Evolutionary conservation across 1,140 invertebrate genomes (phyloP).

Genomic region (Bombus superbus): DNA sequence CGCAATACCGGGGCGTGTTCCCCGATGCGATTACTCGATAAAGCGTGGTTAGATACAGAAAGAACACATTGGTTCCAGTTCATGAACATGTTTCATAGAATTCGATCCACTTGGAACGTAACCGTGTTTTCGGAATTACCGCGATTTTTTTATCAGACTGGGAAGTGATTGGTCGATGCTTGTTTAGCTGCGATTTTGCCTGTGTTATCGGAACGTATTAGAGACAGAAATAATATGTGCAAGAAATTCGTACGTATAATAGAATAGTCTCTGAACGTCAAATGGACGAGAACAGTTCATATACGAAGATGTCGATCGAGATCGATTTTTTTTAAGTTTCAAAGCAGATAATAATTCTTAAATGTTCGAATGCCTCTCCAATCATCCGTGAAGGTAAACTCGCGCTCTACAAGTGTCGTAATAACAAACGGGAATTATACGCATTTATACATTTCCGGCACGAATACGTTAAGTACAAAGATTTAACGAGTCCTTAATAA

Average conservation of each 20-base stretch:
- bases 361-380: too few species aligned
- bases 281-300: too few species aligned
- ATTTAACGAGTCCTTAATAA: not conserved
- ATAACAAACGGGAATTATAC: not conserved
- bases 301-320: too few species aligned
- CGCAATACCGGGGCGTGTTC: not conserved
- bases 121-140: not conserved
- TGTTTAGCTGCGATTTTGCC: not conserved
- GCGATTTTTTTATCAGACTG: not conserved
- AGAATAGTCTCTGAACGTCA: too few species aligned
- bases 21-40: constrained; percentile 8
- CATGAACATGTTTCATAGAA: not conserved
- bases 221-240: too few species aligned
- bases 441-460: not conserved
- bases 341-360: not conserved
- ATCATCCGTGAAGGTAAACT: too few species aligned
- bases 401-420: too few species aligned
- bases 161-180: not conserved
- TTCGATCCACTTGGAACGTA: not conserved
- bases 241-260: too few species aligned
- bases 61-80: not conserved
- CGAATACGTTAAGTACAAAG: too few species aligned
- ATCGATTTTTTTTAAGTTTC: too few species aligned
- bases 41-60: constrained; percentile 14
- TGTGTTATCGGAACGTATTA: not conserved